Evolutionary conservation across 2,797 vertebrate genomes (phyloP), one percentile per base, ranked within the genome.

Genomic region (Muscicapa striata): DNA sequence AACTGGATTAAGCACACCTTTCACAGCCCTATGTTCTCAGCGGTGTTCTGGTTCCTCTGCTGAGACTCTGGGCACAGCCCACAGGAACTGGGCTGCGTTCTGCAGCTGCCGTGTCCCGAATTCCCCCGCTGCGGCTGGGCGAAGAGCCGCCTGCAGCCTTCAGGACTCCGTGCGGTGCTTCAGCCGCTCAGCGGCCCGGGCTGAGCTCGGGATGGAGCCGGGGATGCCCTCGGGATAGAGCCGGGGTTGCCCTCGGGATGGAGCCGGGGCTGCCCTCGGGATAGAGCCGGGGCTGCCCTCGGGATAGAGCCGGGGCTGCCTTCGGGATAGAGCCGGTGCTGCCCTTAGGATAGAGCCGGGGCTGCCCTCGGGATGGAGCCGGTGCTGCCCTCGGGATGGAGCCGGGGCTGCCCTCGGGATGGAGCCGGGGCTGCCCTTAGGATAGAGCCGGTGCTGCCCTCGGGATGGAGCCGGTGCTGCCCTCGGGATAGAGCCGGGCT

Each of bases 151-250:
- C 6, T 4, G n/a, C 17, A 20, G 17, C 3, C 20, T 15, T 7
- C 38, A 1, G 52, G 4, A 0, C 18, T 10, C 18, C 11, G n/a
- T 1, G 21, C 54, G 6, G 46, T 3, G 1, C 26, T 26, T 17
- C 17, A 10, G 54, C 41, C 0, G 14, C 14, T 3, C 14, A 1
- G 27, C 3, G 38, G 5, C n/a, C 22, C 29, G 4, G 17, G 6
- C 5, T 0, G 45, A 8, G 4, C 41, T 5, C 30, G 1, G 14
- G n/a, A 1, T 4, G 5, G 40, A 2, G 3, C 3, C 17, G 17
- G 41, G 41, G 41, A 4, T 43, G 41, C 17, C 41, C 41, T 43
- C 9, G 41, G 41, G 41, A 9, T 43, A 5, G 41, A 43, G 41
- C 41, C 8, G 17, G 41, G 17, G 41, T 2, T 43, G 41, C 17